A percentile compares a stretch with the other conserved stretches of the same genome.
These are phyloP conservation scores for Etheostoma spectabile DNA, from an alignment of 2,113 vertebrate species.

Conservation along the genomic window DNA sequence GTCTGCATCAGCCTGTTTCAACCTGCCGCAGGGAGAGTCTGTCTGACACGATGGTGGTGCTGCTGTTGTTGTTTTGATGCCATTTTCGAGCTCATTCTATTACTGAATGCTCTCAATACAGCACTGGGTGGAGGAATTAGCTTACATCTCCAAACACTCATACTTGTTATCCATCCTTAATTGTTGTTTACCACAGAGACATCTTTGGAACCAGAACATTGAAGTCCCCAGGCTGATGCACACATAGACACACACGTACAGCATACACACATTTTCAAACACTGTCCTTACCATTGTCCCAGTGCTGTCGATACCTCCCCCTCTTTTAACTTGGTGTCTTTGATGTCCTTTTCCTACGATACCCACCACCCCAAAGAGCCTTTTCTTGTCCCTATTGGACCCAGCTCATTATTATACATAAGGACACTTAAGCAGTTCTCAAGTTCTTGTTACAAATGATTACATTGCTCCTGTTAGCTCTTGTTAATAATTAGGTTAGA, in stretches of 20 bases:
- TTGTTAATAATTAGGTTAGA: slow-evolving; percentile 23
- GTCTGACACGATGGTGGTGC: slow-evolving; percentile 31
- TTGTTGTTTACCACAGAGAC: slow-evolving; percentile 70
- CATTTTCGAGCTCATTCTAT: slow-evolving; percentile 40
- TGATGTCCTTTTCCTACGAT: slow-evolving; percentile 66
- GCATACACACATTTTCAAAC: slow-evolving; percentile 48
- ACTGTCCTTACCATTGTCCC: slow-evolving; percentile 63
- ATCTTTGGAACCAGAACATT: slow-evolving; percentile 66
- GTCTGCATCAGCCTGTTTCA: slow-evolving; percentile 49
- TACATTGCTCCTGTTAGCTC: slow-evolving; percentile 29
- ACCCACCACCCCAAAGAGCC: slow-evolving; percentile 57
- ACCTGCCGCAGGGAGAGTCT: slow-evolving; percentile 47
- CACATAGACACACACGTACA: slow-evolving; percentile 22
- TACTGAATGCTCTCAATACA: slow-evolving; percentile 46
- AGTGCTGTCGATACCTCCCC: slow-evolving; percentile 51
- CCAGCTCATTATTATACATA: slow-evolving; percentile 62
- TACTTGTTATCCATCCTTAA: slow-evolving; percentile 63
- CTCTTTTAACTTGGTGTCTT: slow-evolving; percentile 55
- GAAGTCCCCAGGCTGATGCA: slow-evolving; percentile 49
- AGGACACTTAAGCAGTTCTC: slow-evolving; percentile 40
- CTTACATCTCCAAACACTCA: slow-evolving; percentile 47
- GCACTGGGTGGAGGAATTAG: slow-evolving; percentile 46
- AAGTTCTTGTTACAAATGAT: slow-evolving; percentile 19
- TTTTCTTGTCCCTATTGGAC: slow-evolving; percentile 56
- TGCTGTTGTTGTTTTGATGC: slow-evolving; percentile 57